Conservation (phyloP, 2,113 vertebrate species). For the Oreochromis spilurus region DNA sequence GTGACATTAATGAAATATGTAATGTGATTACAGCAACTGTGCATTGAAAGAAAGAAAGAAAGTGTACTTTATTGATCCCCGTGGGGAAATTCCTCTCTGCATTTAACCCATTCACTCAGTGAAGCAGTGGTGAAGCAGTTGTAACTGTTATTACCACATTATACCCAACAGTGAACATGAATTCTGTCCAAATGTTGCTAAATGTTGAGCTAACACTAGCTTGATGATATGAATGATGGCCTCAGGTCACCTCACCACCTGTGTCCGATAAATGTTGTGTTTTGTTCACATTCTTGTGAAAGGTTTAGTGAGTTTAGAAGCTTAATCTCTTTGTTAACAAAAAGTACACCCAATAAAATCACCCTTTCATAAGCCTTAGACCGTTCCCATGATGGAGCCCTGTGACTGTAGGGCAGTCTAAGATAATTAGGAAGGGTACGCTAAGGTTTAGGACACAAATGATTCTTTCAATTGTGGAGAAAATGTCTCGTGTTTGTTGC, state of each 20-base stretch:
- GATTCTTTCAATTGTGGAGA: neutral
- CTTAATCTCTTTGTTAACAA: neutral
- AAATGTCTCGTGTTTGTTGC: neutral
- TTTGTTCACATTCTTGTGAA: neutral
- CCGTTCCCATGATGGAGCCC: neutral
- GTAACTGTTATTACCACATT: neutral
- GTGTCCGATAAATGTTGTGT: neutral
- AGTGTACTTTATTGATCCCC: too few species aligned
- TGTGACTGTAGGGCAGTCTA: rapidly evolving
- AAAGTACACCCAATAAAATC: neutral
- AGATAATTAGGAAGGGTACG: neutral
- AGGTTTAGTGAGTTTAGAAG: rapidly evolving
- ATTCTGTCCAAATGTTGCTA: neutral
- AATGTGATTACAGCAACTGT: neutral
- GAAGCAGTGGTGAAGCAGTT: too few species aligned
- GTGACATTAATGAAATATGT: neutral
- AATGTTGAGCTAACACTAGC: neutral
- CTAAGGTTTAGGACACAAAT: neutral
- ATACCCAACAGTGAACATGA: neutral
- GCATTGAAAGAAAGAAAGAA: neutral
- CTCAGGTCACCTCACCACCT: neutral
- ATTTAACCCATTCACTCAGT: too few species aligned
- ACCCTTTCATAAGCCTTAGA: neutral
- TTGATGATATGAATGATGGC: neutral
- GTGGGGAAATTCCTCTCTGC: too few species aligned